Percentiles rank a stretch among this genome's conserved stretches.
These are phyloP conservation scores for Sinotaia quadrata DNA, from an alignment of 2,888 invertebrate genomes.

Conservation along the genomic window DNA sequence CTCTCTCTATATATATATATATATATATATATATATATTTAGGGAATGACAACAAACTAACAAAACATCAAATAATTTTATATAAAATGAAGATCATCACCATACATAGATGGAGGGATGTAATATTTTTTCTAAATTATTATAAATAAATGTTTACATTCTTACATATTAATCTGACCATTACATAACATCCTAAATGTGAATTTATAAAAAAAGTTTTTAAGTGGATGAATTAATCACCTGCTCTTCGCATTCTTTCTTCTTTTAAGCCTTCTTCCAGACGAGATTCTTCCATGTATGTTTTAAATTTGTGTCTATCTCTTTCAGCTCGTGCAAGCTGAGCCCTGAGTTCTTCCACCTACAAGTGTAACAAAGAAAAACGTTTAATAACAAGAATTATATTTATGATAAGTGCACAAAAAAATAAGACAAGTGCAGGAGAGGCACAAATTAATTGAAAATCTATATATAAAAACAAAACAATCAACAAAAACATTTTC, in stretches of 20 bases:
- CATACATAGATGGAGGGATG: no score
- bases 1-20: no score
- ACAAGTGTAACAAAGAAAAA: neutral
- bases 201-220: neutral
- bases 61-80: no score
- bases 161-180: neutral
- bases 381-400: neutral
- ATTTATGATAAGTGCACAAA: neutral
- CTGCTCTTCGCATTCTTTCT: slow-evolving; percentile 32
- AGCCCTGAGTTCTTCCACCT: slow-evolving; percentile 62
- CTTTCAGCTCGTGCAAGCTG: slow-evolving; percentile 60
- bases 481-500: neutral
- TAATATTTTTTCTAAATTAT: no score
- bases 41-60: no score
- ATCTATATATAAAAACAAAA: neutral
- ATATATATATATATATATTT: no score
- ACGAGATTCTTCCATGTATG: slow-evolving; percentile 55
- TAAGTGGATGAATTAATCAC: slow-evolving; percentile 9
- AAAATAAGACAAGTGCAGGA: neutral
- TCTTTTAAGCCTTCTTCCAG: slow-evolving; percentile 61
- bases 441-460: neutral
- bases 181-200: neutral
- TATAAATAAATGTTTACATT: neutral
- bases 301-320: slow-evolving; percentile 52
- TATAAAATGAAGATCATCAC: no score